Evolutionary conservation across 2,113 vertebrate genomes (phyloP).

Genomic region (Mesocricetus auratus): DNA sequence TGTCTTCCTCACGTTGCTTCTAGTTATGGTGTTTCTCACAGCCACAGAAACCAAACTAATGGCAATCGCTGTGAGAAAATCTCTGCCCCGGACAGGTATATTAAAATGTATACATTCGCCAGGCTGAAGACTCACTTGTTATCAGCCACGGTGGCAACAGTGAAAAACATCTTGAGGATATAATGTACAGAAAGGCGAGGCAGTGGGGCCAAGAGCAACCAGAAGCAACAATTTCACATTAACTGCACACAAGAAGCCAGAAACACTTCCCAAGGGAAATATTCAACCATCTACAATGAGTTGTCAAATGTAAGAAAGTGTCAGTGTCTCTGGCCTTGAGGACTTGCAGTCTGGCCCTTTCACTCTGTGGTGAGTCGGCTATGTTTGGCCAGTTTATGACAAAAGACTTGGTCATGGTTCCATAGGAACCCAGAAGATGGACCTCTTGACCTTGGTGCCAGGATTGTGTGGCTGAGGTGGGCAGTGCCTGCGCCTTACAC

Average conservation of each 20-base stretch:
- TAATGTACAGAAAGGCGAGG: neutral
- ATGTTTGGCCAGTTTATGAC: neutral
- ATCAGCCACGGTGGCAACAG: neutral
- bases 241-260: neutral
- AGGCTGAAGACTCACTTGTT: neutral
- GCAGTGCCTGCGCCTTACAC: neutral
- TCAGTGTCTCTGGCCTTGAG: neutral
- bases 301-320: neutral
- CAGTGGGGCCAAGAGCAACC: neutral
- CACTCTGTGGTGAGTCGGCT: neutral
- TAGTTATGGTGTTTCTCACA: neutral
- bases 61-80: neutral
- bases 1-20: neutral
- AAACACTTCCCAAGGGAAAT: neutral
- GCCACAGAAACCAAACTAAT: neutral
- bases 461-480: neutral
- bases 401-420: neutral
- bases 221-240: neutral
- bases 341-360: neutral
- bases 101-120: neutral
- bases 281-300: neutral
- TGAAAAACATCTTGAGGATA: neutral
- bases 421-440: accelerated
- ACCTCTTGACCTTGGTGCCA: neutral
- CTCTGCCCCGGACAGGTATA: neutral